phyloP scores from a whole-genome alignment of 53 echinoderm and acorn worm genomes.

The Actinopyga echinites region DNA sequence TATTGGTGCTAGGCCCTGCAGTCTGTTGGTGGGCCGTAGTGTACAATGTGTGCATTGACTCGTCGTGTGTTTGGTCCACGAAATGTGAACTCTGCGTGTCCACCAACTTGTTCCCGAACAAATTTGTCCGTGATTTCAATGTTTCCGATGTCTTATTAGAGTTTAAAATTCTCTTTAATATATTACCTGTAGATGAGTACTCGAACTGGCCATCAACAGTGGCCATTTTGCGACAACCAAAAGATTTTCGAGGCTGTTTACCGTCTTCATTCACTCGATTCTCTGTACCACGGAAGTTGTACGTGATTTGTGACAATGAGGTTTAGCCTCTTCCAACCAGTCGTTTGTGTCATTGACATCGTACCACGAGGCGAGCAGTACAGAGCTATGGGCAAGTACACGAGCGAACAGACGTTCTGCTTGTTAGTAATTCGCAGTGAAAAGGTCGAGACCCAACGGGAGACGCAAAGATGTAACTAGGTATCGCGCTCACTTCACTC shows the following conservation, averaged over 20 bases:
- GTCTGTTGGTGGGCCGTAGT: conserved; percentile 36
- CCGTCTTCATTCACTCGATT: conserved; percentile 17
- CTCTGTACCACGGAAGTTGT: conserved; percentile 43
- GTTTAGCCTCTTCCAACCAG: neutral
- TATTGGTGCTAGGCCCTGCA: conserved; percentile 26
- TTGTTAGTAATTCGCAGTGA: no score
- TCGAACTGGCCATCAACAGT: conserved; percentile 40
- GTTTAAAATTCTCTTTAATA: conserved; percentile 43
- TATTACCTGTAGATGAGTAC: conserved; percentile 33
- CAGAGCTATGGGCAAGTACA: no score
- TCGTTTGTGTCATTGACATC: neutral
- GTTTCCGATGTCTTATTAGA: conserved; percentile 23
- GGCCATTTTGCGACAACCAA: conserved; percentile 38
- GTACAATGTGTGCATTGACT: conserved; percentile 35
- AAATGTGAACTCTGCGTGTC: conserved; percentile 39
- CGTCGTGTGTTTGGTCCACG: conserved; percentile 37
- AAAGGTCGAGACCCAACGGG: no score
- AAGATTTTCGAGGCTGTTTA: conserved; percentile 33
- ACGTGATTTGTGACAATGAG: conserved; percentile 23
- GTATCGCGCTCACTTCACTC: no score
- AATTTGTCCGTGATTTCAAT: conserved; percentile 15
- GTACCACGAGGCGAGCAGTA: no score
- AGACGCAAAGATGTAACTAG: no score
- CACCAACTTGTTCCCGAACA: conserved; percentile 33
- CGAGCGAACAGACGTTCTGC: no score